These are phyloP conservation scores for Sminthurinus signatus DNA, from an alignment of 1,140 invertebrate species.

Conservation along the genomic window DNA sequence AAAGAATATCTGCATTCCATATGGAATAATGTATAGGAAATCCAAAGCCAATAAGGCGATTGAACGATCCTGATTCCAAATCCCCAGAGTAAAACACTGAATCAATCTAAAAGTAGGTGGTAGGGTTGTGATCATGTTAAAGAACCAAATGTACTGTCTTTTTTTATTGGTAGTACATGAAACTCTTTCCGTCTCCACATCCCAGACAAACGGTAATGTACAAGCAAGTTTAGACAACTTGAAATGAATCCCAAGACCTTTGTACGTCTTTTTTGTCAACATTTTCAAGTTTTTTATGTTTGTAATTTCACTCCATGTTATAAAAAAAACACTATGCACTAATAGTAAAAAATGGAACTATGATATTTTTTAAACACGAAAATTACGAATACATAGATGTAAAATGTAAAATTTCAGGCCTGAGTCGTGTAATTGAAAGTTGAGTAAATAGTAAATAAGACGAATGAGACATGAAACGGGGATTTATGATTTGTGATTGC, in stretches of 20 bases:
- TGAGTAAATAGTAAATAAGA: too few species aligned
- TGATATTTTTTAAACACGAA: too few species aligned
- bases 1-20: background rate
- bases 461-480: too few species aligned
- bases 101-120: background rate
- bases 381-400: too few species aligned
- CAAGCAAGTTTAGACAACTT: background rate
- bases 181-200: background rate
- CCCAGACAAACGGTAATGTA: background rate
- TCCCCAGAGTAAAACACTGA: background rate
- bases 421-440: too few species aligned
- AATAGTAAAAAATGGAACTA: too few species aligned
- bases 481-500: too few species aligned
- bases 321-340: too few species aligned
- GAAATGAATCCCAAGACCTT: background rate
- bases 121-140: background rate
- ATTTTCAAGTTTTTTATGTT: conserved; percentile 5
- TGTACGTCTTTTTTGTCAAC: background rate
- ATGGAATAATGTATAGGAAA: background rate
- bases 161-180: background rate
- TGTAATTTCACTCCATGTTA: too few species aligned
- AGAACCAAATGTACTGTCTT: background rate
- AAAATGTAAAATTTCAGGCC: too few species aligned
- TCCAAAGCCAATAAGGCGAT: background rate
- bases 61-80: background rate